Evolutionary conservation across 1,140 invertebrate genomes (phyloP).

Genomic region (Rhopalosiphum padi): DNA sequence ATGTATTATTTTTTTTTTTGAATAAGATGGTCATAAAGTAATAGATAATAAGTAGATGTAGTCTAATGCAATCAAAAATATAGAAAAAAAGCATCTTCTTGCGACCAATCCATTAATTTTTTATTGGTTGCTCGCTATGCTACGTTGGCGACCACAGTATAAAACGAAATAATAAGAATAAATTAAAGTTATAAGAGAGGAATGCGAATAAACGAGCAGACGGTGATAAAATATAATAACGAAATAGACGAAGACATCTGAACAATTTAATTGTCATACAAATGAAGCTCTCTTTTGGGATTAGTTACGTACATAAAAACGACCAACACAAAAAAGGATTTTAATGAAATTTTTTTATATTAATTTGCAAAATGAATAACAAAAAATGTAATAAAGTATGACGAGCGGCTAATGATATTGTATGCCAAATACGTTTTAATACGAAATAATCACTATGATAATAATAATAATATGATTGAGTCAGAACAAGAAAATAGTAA

Average conservation of each 20-base stretch:
- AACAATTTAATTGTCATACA: background rate
- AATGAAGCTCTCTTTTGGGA: background rate
- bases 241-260: background rate
- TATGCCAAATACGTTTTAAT: background rate
- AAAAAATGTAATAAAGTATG: background rate
- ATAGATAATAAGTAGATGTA: background rate
- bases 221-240: background rate
- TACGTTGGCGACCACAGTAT: background rate
- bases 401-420: background rate
- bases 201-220: background rate
- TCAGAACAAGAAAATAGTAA: background rate
- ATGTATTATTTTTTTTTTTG: background rate
- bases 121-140: background rate
- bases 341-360: background rate
- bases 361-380: background rate
- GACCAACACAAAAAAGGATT: background rate
- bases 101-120: background rate
- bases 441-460: background rate
- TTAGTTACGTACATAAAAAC: background rate
- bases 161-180: background rate
- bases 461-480: too few relatives aligned
- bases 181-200: background rate
- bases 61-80: background rate
- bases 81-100: background rate
- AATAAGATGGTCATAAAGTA: background rate